Base-by-base conservation (phyloP, 35 echinoderm and acorn worm genomes). In the Chiridota heheva region DNA sequence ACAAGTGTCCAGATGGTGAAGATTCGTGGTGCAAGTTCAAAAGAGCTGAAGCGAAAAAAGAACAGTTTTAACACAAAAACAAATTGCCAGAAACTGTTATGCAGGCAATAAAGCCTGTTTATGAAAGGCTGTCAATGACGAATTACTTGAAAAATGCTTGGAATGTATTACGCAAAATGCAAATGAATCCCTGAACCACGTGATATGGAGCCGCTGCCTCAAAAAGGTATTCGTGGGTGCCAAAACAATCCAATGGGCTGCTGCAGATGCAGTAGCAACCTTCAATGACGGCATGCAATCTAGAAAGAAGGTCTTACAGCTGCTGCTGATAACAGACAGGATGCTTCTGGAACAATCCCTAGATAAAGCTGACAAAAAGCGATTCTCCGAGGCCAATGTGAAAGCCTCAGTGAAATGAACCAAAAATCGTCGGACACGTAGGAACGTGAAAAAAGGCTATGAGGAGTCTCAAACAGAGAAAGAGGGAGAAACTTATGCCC, bases 21-120 rank as follows among this genome's bases (percentile, higher is more conserved):
- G 37, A 88, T 18, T 70, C 73, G 27, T 86, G 83, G 82, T 86
- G 70, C 63, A 67, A 67, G 38, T 67, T 32, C 63, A n/a, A n/a
- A n/a, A n/a, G n/a, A n/a, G n/a, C n/a, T n/a, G n/a, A n/a, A 29
- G 27, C 63, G 20, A 67, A 38, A 32, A 35, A 35, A 32, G 63
- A 38, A 18, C 20, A 15, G 1, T 67, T 29, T 38, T 18, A n/a
- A 67, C 7, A 67, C 31, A 67, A 67, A 37, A 31, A 38, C 4
- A 67, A 32, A 30, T 20, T 67, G 4, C 63, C 63, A 35, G 20
- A 2, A 35, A 20, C 13, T 67, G 63, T 67, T 29, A 67, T 67
- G 63, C 31, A 67, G 63, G 63, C 63, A 67, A 35, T 67, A n/a
- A 67, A 67, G 40, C 63, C 63, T 67, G 36, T 67, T 15, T 67